These are phyloP conservation scores for Acropora tenuis DNA, from an alignment of 64 coral and sea anemone species.

Conservation along the genomic window DNA sequence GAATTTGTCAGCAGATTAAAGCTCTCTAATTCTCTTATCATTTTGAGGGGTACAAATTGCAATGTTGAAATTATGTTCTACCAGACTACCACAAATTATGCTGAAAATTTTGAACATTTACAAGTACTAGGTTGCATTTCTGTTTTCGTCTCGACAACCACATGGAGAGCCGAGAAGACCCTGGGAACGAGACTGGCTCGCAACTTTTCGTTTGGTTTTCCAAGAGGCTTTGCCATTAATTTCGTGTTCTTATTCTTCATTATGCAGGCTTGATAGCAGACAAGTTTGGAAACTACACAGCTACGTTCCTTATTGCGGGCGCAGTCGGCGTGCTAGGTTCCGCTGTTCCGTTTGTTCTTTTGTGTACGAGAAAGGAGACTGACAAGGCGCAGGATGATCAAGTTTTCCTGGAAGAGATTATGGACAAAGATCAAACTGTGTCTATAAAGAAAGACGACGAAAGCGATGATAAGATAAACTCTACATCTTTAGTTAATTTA, in stretches of 20 bases:
- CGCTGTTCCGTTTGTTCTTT: background rate
- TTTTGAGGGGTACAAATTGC: too few species aligned
- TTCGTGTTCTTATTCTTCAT: background rate
- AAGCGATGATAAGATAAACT: background rate
- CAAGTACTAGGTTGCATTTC: too few species aligned
- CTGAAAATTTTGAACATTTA: too few species aligned
- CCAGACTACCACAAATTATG: too few species aligned
- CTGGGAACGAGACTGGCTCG: too few species aligned
- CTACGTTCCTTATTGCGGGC: background rate
- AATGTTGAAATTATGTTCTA: too few species aligned
- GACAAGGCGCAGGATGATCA: background rate
- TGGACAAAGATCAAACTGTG: constrained; percentile 7
- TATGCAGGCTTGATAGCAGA: constrained; percentile 1
- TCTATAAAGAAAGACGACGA: too few species aligned
- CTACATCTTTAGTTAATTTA: background rate
- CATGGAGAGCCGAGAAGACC: too few species aligned
- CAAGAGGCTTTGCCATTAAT: background rate
- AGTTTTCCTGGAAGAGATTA: constrained; percentile 11
- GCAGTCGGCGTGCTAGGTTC: background rate
- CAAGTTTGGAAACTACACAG: constrained; percentile 1
- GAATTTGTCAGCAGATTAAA: too few species aligned
- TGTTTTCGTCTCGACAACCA: too few species aligned
- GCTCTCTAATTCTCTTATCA: too few species aligned
- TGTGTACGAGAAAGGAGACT: background rate
- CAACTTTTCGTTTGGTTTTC: background rate